Evolutionary conservation across 2,113 vertebrate species (phyloP), one percentile per base, ranked within the genome.

Genomic region (Megalops atlanticus): DNA sequence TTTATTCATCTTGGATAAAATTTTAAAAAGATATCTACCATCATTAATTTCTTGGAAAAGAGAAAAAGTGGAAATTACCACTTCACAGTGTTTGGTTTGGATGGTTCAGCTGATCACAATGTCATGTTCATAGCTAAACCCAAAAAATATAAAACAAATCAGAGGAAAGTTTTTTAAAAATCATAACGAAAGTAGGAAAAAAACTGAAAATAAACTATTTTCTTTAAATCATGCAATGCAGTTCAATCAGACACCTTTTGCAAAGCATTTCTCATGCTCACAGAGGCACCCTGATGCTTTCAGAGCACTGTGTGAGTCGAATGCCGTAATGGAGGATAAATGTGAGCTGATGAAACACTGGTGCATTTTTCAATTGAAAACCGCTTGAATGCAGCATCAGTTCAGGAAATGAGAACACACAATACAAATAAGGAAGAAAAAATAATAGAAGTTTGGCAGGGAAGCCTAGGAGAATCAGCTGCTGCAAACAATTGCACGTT

Each of bases 131-230:
- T 54, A 77, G 27, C 18, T 77, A 38, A 27, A 54, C 58, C 7
- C 47, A 58, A 39, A 54, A 24, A 36, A 77, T 39, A 77, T n/a
- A 54, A 77, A 38, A 54, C 58, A 77, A 77, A 58, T 58, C 76
- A 38, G 14, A 47, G 18, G 12, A 11, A 21, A n/a, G 15, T 12
- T 54, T 76, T 31, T 35, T 31, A n/a, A n/a, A n/a, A n/a, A n/a
- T n/a, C n/a, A n/a, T n/a, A n/a, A n/a, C n/a, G n/a, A n/a, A n/a
- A n/a, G n/a, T n/a, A n/a, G n/a, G n/a, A n/a, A n/a, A n/a, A n/a
- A 12, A 43, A 77, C 45, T 49, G 11, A 49, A 16, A 12, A 49
- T 15, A 49, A 49, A 49, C 0, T 11, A 49, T 11, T 49, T 49
- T 16, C 47, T 49, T 16, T 16, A 75, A 24, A 58, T 54, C 38